These are phyloP conservation scores for Polyergus mexicanus DNA, from an alignment of 1,140 invertebrate genomes.

Conservation along the genomic window DNA sequence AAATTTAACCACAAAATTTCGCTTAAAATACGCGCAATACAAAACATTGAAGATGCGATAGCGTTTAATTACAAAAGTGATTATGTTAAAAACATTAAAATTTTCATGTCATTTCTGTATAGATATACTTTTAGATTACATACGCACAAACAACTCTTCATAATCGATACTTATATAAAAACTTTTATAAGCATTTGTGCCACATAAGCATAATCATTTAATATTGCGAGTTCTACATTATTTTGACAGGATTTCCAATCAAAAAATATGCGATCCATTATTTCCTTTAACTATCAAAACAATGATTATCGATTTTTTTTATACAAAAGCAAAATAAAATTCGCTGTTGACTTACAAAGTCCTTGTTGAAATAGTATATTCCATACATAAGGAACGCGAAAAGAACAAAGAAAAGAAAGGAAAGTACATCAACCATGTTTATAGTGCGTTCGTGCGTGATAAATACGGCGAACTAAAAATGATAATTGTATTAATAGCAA, in stretches of 20 bases:
- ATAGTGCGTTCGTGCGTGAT: neutral
- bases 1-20: too few relatives aligned
- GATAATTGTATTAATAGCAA: neutral
- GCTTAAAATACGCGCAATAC: too few relatives aligned
- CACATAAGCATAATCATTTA: neutral
- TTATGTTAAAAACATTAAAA: too few relatives aligned
- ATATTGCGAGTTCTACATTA: slow-evolving; percentile 29
- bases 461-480: slow-evolving; percentile 1
- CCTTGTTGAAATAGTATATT: neutral
- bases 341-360: neutral
- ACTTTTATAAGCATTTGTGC: neutral
- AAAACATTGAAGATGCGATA: too few relatives aligned
- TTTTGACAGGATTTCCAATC: neutral
- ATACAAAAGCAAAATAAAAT: neutral
- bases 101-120: too few relatives aligned
- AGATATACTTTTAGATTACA: too few relatives aligned
- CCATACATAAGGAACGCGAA: neutral
- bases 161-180: slow-evolving; percentile 2
- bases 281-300: neutral
- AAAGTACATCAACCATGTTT: neutral
- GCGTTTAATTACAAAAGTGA: too few relatives aligned
- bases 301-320: neutral
- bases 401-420: neutral
- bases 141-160: too few relatives aligned
- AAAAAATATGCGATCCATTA: neutral